phyloP scores from a whole-genome alignment of 2,888 invertebrate genomes.

The Calameuta pallipes region DNA sequence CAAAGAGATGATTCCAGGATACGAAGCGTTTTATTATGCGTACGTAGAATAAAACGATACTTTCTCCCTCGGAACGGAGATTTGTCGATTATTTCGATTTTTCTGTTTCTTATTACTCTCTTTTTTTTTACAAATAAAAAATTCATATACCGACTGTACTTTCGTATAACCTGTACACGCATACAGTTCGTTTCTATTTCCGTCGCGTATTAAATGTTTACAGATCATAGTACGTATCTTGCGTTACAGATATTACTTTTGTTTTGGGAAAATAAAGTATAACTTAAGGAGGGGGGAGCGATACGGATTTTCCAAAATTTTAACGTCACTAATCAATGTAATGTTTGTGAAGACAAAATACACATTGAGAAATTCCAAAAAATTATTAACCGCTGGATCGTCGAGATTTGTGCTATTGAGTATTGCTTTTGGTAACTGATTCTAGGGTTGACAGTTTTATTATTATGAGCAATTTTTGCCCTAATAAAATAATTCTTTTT shows the following conservation, averaged over 20 bases:
- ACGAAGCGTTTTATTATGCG: background rate
- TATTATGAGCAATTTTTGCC: too few relatives aligned
- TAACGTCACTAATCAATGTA: too few relatives aligned
- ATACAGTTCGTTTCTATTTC: background rate
- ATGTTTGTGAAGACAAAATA: too few relatives aligned
- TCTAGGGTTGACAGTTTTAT: too few relatives aligned
- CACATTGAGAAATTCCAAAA: too few relatives aligned
- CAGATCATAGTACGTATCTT: background rate
- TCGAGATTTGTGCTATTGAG: too few relatives aligned
- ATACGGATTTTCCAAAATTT: too few relatives aligned
- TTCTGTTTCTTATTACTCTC: background rate
- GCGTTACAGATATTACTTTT: background rate
- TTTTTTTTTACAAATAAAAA: background rate
- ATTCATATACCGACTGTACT: background rate
- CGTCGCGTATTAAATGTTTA: background rate
- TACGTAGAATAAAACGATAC: background rate
- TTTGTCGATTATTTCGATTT: background rate
- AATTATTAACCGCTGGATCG: too few relatives aligned
- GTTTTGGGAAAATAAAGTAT: background rate
- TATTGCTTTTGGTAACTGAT: too few relatives aligned
- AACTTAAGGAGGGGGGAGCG: background rate
- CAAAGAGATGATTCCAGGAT: background rate
- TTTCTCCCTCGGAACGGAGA: background rate
- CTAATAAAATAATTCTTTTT: too few relatives aligned
- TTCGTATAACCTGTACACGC: background rate